phyloP scores from a whole-genome alignment of 2,113 vertebrate genomes.

The Sigmodon hispidus region DNA sequence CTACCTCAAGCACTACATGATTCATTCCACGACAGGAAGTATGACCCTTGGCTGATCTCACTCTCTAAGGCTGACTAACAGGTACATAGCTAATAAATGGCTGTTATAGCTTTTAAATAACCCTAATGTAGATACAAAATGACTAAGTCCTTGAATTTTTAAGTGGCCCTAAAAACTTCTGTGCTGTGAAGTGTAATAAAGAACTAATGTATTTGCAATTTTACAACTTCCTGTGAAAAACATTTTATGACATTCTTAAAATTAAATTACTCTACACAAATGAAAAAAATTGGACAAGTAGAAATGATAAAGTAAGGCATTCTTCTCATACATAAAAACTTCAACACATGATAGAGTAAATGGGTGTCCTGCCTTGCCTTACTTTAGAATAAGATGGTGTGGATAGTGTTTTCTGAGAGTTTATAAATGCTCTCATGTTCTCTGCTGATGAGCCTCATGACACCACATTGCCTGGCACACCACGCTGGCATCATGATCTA shows the following conservation, averaged over 20 bases:
- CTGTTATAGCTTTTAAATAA: slow-evolving; percentile 5
- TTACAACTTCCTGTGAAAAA: slow-evolving; percentile 25
- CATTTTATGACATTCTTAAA: slow-evolving; percentile 44
- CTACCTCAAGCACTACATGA: slow-evolving; percentile 10
- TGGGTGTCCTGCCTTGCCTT: background rate
- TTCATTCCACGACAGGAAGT: slow-evolving; percentile 54
- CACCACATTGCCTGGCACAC: background rate
- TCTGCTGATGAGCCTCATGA: slow-evolving; percentile 15
- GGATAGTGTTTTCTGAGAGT: background rate
- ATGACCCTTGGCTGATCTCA: slow-evolving; percentile 9
- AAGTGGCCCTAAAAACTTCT: background rate
- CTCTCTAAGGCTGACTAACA: slow-evolving; percentile 1
- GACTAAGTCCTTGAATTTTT: slow-evolving; percentile 35
- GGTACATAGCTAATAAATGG: background rate
- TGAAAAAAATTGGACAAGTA: slow-evolving; percentile 10
- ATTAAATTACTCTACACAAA: slow-evolving; percentile 13
- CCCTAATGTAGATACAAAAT: slow-evolving; percentile 9
- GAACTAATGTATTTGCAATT: slow-evolving; percentile 44
- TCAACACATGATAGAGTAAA: background rate
- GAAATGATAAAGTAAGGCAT: slow-evolving; percentile 12
- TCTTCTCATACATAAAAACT: slow-evolving; percentile 31
- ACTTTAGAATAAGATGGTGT: background rate
- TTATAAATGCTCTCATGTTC: background rate
- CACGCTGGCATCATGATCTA: background rate
- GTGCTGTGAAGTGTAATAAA: background rate